These are phyloP conservation scores for Drosophila nigrodunni DNA, from an alignment of 1,140 invertebrate species.

Conservation along the genomic window DNA sequence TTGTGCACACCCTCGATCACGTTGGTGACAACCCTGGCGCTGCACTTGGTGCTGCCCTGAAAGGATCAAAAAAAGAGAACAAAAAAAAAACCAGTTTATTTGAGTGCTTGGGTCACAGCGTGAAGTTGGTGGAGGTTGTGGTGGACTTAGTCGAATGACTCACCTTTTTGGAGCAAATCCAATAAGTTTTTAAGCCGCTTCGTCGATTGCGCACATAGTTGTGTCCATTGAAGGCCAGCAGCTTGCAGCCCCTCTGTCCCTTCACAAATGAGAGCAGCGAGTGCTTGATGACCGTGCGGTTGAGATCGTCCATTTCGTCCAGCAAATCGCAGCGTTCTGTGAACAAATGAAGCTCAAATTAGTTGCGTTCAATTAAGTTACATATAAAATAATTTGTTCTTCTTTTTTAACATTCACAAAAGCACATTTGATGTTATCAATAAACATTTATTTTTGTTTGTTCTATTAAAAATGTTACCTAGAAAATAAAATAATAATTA, in stretches of 20 bases:
- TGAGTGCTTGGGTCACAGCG: too few relatives aligned
- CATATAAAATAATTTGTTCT: not conserved
- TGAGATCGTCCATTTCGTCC: constrained; percentile 44
- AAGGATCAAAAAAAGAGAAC: too few relatives aligned
- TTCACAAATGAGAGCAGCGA: constrained; percentile 68
- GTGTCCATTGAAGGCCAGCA: constrained; percentile 71
- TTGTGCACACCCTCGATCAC: constrained; percentile 77
- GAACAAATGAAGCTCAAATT: constrained; percentile 27
- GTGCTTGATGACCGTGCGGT: constrained; percentile 52
- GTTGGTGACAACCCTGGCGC: constrained; percentile 80
- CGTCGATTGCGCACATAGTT: constrained; percentile 78
- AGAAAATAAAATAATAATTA: constrained; percentile 34
- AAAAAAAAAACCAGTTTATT: too few relatives aligned
- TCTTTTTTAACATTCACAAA: not conserved
- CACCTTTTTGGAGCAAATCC: constrained; percentile 84
- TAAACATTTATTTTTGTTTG: constrained; percentile 34
- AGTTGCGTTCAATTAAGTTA: constrained; percentile 16
- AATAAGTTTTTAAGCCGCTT: constrained; percentile 78
- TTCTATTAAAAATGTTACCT: too few relatives aligned
- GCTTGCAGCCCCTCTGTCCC: constrained; percentile 77
- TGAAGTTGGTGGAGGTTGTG: not conserved
- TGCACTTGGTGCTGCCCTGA: constrained; percentile 83
- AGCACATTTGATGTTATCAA: constrained; percentile 9
- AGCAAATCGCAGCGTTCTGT: constrained; percentile 33
- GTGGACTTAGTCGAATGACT: not conserved